phyloP scores from a whole-genome alignment of 2,888 invertebrate species.

The Eumerus sabulonum region DNA sequence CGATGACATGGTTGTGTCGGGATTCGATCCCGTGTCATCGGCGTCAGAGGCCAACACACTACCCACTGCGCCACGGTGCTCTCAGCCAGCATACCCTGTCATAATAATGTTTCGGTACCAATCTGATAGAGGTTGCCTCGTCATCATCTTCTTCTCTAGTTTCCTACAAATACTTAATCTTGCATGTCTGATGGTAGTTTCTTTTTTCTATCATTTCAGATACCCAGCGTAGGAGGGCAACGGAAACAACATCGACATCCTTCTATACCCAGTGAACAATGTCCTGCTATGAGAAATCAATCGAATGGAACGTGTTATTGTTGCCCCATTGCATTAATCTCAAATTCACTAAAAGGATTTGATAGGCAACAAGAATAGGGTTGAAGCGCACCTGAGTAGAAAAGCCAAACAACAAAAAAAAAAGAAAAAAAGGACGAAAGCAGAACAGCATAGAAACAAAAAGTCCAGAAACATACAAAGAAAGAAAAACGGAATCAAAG shows the following conservation, averaged over 20 bases:
- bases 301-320: slow-evolving; percentile 50
- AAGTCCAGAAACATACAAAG: slow-evolving; percentile 21
- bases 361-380: slow-evolving; percentile 62
- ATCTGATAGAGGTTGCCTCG: too few relatives aligned
- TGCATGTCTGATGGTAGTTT: slow-evolving; percentile 16
- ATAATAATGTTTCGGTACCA: too few relatives aligned
- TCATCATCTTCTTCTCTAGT: too few relatives aligned
- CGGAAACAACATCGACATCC: too few relatives aligned
- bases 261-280: slow-evolving; percentile 41
- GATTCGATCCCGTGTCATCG: too few relatives aligned
- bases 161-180: slow-evolving; percentile 1
- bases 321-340: slow-evolving; percentile 53
- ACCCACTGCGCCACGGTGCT: too few relatives aligned
- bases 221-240: slow-evolving; percentile 12
- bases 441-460: slow-evolving; percentile 2
- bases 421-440: slow-evolving; percentile 9
- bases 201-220: slow-evolving; percentile 45
- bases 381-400: not conserved
- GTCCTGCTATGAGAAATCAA: slow-evolving; percentile 62
- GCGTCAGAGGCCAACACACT: too few relatives aligned
- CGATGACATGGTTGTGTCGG: too few relatives aligned
- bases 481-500: slow-evolving; percentile 63
- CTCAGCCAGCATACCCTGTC: too few relatives aligned
- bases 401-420: not conserved
- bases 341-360: slow-evolving; percentile 66